Base-by-base conservation (phyloP, 2,113 vertebrate genomes). In the Edolisoma coerulescens region DNA sequence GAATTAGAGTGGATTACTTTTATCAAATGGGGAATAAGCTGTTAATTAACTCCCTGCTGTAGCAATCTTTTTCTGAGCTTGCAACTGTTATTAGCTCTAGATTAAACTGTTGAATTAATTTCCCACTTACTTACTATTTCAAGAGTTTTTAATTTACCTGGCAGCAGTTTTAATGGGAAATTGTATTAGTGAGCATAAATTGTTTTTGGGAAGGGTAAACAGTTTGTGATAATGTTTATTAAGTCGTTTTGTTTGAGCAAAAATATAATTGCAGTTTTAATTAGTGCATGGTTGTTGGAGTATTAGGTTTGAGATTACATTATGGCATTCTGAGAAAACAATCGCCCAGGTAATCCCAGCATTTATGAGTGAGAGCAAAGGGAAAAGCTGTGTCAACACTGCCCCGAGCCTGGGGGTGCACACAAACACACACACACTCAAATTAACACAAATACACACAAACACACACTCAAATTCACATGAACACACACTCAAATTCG, bases 11-110 rank as follows among this genome's bases (percentile, higher is more conserved):
- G 98, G 98, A 98, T 98, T 98, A 98, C 98, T 98, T 98, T 98
- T 98, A 98, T 98, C 98, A 98, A 98, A 98, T 98, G 97, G 98
- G 98, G 98, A 98, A 98, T 98, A 98, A 98, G 97, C 98, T 98
- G 98, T 98, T 98, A 98, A 99, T 99, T 99, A 99, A 98, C 98
- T 98, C 98, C 98, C 98, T 70, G 98, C 98, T 98, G 98, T 98
- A 98, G 98, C 98, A 98, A 98, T 98, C 98, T 98, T 98, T 98
- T 98, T 98, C 97, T 96, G 97, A 98, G 96, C 96, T 97, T 98
- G 97, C 98, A 98, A 98, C 97, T 98, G 98, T 98, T 98, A 98
- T 98, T 98, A 98, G 97, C 97, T 98, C 97, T 97, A 98, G 98
- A 98, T 98, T 98, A 98, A 98, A 98, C 97, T 98, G 98, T 98